Evolutionary conservation across 1,140 invertebrate genomes (phyloP), one percentile per base, ranked within the genome.

Genomic region (Oedothorax gibbosus): DNA sequence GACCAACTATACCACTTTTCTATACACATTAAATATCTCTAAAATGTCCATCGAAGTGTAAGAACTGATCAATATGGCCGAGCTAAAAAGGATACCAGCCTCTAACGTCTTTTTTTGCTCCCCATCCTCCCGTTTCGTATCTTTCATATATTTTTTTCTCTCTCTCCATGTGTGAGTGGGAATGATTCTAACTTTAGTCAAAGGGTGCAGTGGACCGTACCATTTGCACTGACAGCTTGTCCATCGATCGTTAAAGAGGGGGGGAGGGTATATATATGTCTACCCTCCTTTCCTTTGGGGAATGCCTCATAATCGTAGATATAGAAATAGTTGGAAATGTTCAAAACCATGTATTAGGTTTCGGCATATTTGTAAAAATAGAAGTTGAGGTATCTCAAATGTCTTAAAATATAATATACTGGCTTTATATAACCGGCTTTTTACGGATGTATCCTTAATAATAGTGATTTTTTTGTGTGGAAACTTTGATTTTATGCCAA

Each of bases 11-110:
- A 5, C 35, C 35, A 35, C 35, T 35, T 35, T 35, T 35, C 35
- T 5, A 35, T 35, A 35, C 5, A 35, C 35, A 21, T 35, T 9
- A 6, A 21, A 65, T 57, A 64, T 75, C 56, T 75, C 72, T 53
- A 53, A 77, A 77, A 77, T 21, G 60, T 35, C 62, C 75, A 65
- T 54, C 75, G 66, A 71, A 81, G 66, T 71, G 78, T 71, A 56
- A 60, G 66, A 81, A 49, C 78, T 71, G 78, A 81, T 81, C 78
- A 81, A 81, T 81, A 81, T 81, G 68, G 78, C 66, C 60, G 65
- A 18, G 35, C 65, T 81, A 71, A 71, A 81, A 81, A 81, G 78
- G 78, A 79, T 79, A 79, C 77, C 68, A 81, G 78, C 68, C 68
- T 68, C 64, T 50, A 68, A 68, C 64, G 35, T 54, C 66, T 71